A percentile compares a stretch with the other conserved stretches of the same genome.
Evolutionary conservation across 2,888 invertebrate species (phyloP).

Genomic region (Diadegma fenestrale): DNA sequence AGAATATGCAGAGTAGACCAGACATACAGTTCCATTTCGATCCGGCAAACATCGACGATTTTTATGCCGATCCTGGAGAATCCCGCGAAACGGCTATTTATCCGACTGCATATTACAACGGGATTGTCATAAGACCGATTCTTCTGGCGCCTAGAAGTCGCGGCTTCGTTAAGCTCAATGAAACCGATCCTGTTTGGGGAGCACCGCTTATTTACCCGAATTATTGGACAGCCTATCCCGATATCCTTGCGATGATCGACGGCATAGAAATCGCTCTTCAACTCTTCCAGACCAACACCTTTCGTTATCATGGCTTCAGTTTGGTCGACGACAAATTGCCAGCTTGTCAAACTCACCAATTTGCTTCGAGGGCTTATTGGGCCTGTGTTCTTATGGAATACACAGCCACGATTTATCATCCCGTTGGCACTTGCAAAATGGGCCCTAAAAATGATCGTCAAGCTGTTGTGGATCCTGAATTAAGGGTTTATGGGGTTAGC

Average conservation of each 20-base stretch:
- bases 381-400: constrained; percentile 88
- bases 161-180: constrained; percentile 88
- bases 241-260: constrained; percentile 87
- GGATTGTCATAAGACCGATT: constrained; percentile 88
- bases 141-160: constrained; percentile 88
- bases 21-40: constrained; percentile 90
- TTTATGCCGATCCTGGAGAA: constrained; percentile 87
- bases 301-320: constrained; percentile 86
- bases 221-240: constrained; percentile 88
- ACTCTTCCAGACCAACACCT: constrained; percentile 87
- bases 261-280: constrained; percentile 87
- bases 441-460: constrained; percentile 87
- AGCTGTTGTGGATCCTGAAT: constrained; percentile 89
- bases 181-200: constrained; percentile 90
- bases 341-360: constrained; percentile 86
- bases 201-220: constrained; percentile 91
- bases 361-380: constrained; percentile 89
- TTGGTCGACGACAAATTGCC: constrained; percentile 87
- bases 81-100: constrained; percentile 85
- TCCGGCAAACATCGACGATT: constrained; percentile 87
- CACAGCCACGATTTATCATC: constrained; percentile 90
- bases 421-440: constrained; percentile 90
- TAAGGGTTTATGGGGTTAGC: constrained; percentile 88
- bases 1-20: constrained; percentile 85
- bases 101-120: constrained; percentile 88